Evolutionary conservation across 2,797 vertebrate species (phyloP).

Genomic region (Hippocampus kuda): DNA sequence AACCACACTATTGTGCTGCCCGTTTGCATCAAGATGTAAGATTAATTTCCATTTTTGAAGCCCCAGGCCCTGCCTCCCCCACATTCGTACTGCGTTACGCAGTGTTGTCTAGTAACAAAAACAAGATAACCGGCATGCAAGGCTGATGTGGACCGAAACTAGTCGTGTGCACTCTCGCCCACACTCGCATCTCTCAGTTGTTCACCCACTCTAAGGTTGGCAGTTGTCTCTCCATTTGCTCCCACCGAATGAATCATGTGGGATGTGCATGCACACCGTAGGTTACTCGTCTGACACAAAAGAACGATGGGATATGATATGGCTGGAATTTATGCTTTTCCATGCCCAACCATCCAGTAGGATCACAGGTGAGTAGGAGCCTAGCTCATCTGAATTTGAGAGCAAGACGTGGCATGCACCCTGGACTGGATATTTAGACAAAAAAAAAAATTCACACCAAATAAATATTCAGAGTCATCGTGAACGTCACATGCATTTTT

Average conservation of each 20-base stretch:
- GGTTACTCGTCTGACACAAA: not conserved
- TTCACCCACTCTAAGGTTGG: slow-evolving; percentile 5
- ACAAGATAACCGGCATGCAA: not conserved
- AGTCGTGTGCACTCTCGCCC: not conserved
- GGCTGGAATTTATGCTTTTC: not conserved
- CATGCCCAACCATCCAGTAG: too few species aligned
- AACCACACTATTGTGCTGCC: too few species aligned
- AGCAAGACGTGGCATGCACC: too few species aligned
- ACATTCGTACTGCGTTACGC: not conserved
- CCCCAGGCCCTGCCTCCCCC: not conserved
- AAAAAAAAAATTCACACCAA: too few species aligned
- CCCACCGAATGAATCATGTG: slow-evolving; percentile 20
- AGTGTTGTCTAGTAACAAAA: slow-evolving; percentile 4
- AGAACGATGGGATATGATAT: not conserved
- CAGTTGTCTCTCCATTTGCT: slow-evolving; percentile 13
- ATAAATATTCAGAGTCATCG: too few species aligned
- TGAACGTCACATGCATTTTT: too few species aligned
- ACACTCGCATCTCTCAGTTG: slow-evolving; percentile 5
- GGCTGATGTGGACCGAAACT: slow-evolving; percentile 5
- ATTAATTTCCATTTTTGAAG: not conserved
- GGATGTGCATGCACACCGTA: slow-evolving; percentile 2
- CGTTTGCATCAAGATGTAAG: too few species aligned
- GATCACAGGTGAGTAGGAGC: too few species aligned
- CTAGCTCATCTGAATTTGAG: too few species aligned
- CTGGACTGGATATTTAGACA: too few species aligned